Conservation (phyloP, 2,888 invertebrate genomes). For the Thysanoteuthis rhombus region DNA sequence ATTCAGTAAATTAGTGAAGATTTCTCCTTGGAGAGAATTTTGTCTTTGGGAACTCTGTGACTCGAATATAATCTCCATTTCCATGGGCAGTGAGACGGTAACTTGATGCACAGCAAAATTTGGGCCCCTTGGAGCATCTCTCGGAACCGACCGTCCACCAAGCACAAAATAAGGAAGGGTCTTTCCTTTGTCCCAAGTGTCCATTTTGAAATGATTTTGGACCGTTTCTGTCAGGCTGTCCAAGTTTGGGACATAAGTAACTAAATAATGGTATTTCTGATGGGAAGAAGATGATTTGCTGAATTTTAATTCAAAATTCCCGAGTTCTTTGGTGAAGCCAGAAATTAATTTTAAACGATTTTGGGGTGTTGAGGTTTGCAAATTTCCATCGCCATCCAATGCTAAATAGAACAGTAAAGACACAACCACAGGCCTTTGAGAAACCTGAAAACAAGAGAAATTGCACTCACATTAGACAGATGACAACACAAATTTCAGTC, state of each 20-base stretch:
- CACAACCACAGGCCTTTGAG: constrained; percentile 49
- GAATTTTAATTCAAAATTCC: constrained; percentile 78
- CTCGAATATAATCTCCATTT: constrained; percentile 84
- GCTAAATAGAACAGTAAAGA: constrained; percentile 67
- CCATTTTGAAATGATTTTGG: constrained; percentile 52
- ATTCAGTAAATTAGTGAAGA: constrained; percentile 47
- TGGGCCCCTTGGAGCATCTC: constrained; percentile 58
- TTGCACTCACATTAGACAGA: neutral
- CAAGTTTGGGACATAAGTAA: constrained; percentile 53
- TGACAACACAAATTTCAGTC: no score
- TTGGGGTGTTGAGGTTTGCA: constrained; percentile 56
- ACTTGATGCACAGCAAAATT: constrained; percentile 68
- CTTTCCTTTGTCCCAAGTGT: constrained; percentile 58
- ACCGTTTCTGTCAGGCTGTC: constrained; percentile 60
- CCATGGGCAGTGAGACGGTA: constrained; percentile 76
- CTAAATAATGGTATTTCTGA: constrained; percentile 55
- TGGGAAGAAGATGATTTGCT: constrained; percentile 59
- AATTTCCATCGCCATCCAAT: constrained; percentile 73
- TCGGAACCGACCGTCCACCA: constrained; percentile 58
- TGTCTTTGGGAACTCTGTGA: constrained; percentile 73
- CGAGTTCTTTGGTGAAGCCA: constrained; percentile 82
- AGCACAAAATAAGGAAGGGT: constrained; percentile 56
- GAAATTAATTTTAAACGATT: constrained; percentile 72
- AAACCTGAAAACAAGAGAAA: constrained; percentile 41
- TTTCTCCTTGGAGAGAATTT: constrained; percentile 60